Evolutionary conservation across 2,113 vertebrate species (phyloP).

Genomic region (Oncorhynchus keta): DNA sequence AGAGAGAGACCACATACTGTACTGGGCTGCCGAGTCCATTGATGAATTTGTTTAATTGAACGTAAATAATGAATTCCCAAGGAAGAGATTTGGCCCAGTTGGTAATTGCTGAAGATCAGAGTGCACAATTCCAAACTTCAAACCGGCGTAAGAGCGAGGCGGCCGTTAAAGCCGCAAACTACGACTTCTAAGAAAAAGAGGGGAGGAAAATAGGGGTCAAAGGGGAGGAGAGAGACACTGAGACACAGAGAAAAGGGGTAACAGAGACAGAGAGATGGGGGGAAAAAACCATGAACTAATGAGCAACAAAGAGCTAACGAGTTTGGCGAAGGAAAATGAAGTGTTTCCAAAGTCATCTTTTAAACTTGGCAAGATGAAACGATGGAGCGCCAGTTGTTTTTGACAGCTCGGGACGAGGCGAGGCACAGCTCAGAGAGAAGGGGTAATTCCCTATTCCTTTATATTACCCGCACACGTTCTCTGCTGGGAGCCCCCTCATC

Average conservation of each 20-base stretch:
- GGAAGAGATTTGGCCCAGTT: slow-evolving; percentile 77
- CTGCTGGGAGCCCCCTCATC: slow-evolving; percentile 80
- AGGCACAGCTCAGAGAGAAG: slow-evolving; percentile 76
- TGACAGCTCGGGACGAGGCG: slow-evolving; percentile 85
- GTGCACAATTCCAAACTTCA: slow-evolving; percentile 77
- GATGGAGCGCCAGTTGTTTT: slow-evolving; percentile 73
- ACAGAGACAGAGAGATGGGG: slow-evolving; percentile 53
- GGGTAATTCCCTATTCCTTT: slow-evolving; percentile 89
- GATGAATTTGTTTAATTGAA: slow-evolving; percentile 83
- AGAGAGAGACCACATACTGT: slow-evolving; percentile 36
- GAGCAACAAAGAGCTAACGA: slow-evolving; percentile 84
- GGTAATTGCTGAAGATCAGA: slow-evolving; percentile 80
- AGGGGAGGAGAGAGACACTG: background rate
- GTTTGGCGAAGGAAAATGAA: slow-evolving; percentile 77
- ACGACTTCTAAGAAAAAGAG: slow-evolving; percentile 77
- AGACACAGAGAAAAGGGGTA: slow-evolving; percentile 45
- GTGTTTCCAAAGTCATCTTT: slow-evolving; percentile 83
- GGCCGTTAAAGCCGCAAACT: slow-evolving; percentile 70
- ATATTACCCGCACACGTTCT: slow-evolving; percentile 79
- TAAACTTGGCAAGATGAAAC: slow-evolving; percentile 83
- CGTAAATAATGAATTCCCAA: slow-evolving; percentile 84
- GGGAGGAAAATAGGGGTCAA: slow-evolving; percentile 43
- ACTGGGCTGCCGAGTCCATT: slow-evolving; percentile 55
- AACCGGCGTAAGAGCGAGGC: slow-evolving; percentile 65
- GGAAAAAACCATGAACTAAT: slow-evolving; percentile 67